These are phyloP conservation scores for Oncorhynchus keta DNA, from an alignment of 2,113 vertebrate genomes.

Conservation along the genomic window DNA sequence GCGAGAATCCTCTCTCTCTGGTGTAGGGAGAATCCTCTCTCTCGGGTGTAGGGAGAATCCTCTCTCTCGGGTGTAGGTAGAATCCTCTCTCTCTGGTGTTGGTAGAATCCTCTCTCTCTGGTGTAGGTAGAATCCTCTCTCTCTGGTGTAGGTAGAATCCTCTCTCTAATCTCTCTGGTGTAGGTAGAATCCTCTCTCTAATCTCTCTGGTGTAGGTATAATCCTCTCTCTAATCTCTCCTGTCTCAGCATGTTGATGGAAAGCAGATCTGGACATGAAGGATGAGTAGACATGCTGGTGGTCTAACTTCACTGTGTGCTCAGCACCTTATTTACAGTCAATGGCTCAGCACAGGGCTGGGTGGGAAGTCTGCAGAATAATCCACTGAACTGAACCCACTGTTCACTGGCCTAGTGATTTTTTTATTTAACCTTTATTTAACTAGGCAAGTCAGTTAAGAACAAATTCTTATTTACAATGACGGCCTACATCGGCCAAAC, in stretches of 20 bases:
- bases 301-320: constrained; percentile 23
- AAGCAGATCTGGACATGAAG: constrained; percentile 39
- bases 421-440: too few species aligned
- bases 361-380: constrained; percentile 39
- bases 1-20: constrained; percentile 16
- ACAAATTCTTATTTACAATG: too few species aligned
- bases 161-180: not conserved
- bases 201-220: constrained; percentile 5
- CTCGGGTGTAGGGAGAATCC: too few species aligned
- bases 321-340: not conserved
- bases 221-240: constrained; percentile 2
- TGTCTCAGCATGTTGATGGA: constrained; percentile 40
- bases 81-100: not conserved
- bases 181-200: too few species aligned
- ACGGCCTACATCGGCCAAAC: too few species aligned
- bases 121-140: too few species aligned
- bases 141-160: not conserved
- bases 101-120: constrained; percentile 8
- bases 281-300: constrained; percentile 43
- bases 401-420: too few species aligned
- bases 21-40: too few species aligned
- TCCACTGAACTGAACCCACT: not conserved
- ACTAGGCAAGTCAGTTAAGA: too few species aligned
- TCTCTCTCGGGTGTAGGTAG: too few species aligned
- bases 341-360: constrained; percentile 44